phyloP scores from a whole-genome alignment of 2,113 vertebrate species.

The Silurus glanis region DNA sequence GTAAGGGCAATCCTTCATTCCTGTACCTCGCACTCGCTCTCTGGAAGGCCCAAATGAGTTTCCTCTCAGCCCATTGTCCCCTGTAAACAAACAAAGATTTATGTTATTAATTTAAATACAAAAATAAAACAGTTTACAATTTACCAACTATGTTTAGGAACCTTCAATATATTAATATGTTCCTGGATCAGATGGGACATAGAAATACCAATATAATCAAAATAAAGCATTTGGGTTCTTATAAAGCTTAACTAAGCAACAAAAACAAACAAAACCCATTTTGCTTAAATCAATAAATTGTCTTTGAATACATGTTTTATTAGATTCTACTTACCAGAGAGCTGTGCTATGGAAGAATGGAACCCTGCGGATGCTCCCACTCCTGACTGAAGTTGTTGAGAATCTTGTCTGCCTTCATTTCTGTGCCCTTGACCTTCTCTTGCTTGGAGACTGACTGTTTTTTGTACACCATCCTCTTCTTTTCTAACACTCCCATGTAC shows the following conservation, averaged over 20 bases:
- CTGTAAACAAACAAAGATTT: slow-evolving; percentile 61
- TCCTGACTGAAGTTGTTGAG: slow-evolving; percentile 63
- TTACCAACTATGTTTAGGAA: not conserved
- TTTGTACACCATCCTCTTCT: slow-evolving; percentile 50
- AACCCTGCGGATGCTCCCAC: slow-evolving; percentile 56
- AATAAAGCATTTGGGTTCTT: not conserved
- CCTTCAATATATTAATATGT: not conserved
- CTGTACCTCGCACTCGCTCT: slow-evolving; percentile 80
- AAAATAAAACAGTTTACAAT: not conserved
- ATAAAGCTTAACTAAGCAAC: not conserved
- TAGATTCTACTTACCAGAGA: slow-evolving; percentile 67
- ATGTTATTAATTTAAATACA: not conserved
- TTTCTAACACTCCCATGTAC: slow-evolving; percentile 25
- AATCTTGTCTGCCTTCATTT: slow-evolving; percentile 61
- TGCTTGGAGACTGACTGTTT: slow-evolving; percentile 52
- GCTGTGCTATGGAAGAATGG: slow-evolving; percentile 66
- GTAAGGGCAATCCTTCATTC: slow-evolving; percentile 90
- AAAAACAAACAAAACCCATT: not conserved
- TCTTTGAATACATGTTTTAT: not conserved
- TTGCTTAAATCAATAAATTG: not conserved
- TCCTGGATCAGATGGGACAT: not conserved
- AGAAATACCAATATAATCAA: not conserved
- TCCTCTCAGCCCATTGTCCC: slow-evolving; percentile 77
- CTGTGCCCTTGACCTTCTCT: slow-evolving; percentile 49
- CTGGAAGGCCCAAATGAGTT: slow-evolving; percentile 69